Base-by-base conservation (phyloP, 2,113 vertebrate species). In the Anoplopoma fimbria region DNA sequence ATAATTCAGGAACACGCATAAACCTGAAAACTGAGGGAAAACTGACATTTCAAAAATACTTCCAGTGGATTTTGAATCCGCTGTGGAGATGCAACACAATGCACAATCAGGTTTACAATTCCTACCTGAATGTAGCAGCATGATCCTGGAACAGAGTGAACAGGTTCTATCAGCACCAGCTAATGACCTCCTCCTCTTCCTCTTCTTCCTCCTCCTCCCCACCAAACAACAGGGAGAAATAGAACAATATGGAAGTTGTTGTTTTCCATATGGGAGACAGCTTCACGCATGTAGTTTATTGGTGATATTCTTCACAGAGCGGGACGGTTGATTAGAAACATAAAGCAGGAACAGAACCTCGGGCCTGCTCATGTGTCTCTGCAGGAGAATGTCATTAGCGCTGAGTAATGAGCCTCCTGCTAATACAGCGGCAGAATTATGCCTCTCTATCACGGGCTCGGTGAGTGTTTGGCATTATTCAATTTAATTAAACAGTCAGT, bases 401-500 rank as follows among this genome's bases (percentile, higher is more conserved):
- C 62, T 91, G 88, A 90, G 82, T 78, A 79, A 91, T 88, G 84
- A 87, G 90, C 74, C 82, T 87, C 75, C 74, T 87, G 82, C 67
- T 84, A 84, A 84, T 80, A 73, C 75, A 57, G 83, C 78, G n/a
- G 72, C 81, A 80, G 71, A 90, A 75, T 69, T 23, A 83, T 81
- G 49, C 67, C 45, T 72, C 69, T 85, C 77, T 21, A 81, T 87
- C 88, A 88, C 49, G 27, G 63, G n/a, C 60, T 64, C 71, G 3
- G 17, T 29, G 57, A 87, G 76, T 69, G 83, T 63, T 81, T 74
- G 75, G 77, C 83, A 83, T 87, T 87, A 82, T 85, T 88, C 84
- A 87, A 71, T 87, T 82, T 87, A 92, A 90, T 92, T 85, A 92
- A 92, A 87, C 73, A 82, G 75, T 85, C 79, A 75, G 75, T 89